Conservation (phyloP, 1,140 invertebrate species). For the Subanguina moxae region DNA sequence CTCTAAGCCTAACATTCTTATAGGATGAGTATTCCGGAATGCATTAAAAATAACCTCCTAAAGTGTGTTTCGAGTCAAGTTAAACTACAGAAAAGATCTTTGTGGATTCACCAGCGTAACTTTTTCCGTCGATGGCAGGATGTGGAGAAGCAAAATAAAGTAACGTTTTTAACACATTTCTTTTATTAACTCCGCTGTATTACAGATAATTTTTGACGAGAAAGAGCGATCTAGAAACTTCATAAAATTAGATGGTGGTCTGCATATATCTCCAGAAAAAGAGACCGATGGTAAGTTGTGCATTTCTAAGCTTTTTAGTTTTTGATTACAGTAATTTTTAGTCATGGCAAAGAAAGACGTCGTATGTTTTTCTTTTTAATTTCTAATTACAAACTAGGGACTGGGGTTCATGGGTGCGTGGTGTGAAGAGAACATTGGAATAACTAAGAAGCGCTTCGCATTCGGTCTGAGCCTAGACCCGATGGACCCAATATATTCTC, state of each 20-base stretch:
- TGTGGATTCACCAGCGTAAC: slow-evolving; percentile 44
- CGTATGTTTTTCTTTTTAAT: too few species aligned
- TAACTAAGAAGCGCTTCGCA: too few species aligned
- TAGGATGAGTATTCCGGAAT: too few species aligned
- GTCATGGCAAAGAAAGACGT: slow-evolving; percentile 47
- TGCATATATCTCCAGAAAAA: slow-evolving; percentile 53
- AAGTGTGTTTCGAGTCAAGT: too few species aligned
- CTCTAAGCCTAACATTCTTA: too few species aligned
- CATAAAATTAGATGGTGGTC: slow-evolving; percentile 37
- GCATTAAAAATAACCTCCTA: too few species aligned
- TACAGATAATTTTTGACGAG: slow-evolving; percentile 8
- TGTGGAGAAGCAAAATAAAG: slow-evolving; percentile 39
- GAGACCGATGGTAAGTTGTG: slow-evolving; percentile 38
- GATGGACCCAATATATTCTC: too few species aligned
- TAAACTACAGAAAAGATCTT: not conserved
- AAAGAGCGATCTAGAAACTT: slow-evolving; percentile 33
- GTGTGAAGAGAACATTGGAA: too few species aligned
- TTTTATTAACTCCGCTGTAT: not conserved
- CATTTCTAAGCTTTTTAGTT: not conserved
- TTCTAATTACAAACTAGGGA: not conserved
- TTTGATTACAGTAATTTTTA: slow-evolving; percentile 11
- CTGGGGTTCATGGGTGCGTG: not conserved
- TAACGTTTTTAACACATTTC: slow-evolving; percentile 32
- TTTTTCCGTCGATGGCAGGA: slow-evolving; percentile 56
- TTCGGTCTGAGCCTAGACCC: too few species aligned